Evolutionary conservation across 2,113 vertebrate species (phyloP).

Genomic region (Oceanites oceanicus): DNA sequence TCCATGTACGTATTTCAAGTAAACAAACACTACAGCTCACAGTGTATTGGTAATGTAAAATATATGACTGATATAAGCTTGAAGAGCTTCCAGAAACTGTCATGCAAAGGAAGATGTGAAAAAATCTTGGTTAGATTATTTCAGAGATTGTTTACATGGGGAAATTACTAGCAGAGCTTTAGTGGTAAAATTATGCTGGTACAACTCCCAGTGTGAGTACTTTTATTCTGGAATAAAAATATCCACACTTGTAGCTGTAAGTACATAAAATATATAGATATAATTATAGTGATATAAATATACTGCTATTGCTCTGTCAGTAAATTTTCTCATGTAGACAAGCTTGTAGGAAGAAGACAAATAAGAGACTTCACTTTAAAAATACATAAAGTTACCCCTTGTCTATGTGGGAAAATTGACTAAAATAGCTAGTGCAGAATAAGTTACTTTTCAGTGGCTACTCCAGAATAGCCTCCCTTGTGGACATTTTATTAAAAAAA

Average conservation of each 20-base stretch:
- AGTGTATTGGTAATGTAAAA: neutral
- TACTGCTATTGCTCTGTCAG: neutral
- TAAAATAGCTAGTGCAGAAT: neutral
- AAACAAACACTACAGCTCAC: neutral
- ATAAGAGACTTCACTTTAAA: neutral
- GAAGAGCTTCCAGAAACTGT: neutral
- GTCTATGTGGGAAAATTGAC: neutral
- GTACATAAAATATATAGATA: neutral
- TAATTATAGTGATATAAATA: constrained; percentile 16
- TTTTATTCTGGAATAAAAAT: constrained; percentile 30
- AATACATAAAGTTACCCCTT: neutral
- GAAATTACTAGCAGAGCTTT: neutral
- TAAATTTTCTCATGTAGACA: neutral
- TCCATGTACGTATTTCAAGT: neutral
- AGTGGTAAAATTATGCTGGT: neutral
- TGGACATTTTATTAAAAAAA: neutral
- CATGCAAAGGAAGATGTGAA: neutral
- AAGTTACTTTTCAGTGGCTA: neutral
- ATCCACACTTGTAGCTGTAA: neutral
- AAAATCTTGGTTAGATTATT: constrained; percentile 6
- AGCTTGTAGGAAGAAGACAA: neutral
- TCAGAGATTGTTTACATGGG: neutral
- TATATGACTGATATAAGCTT: neutral
- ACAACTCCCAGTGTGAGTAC: neutral
- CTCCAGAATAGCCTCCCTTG: neutral